Conservation (phyloP, 1,140 invertebrate species). For the Caenorhabditis tropicalis region DNA sequence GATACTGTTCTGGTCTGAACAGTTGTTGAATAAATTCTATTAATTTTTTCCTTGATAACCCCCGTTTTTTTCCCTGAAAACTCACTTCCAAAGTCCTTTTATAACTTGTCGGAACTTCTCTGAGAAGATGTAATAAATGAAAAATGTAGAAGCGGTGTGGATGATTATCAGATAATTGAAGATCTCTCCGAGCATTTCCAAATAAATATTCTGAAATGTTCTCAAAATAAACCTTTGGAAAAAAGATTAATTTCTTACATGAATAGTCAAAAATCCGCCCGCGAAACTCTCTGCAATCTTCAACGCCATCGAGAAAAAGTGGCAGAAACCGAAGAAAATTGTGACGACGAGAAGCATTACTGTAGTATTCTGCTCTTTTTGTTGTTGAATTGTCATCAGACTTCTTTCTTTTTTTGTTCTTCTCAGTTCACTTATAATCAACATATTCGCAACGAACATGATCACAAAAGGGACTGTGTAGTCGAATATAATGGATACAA, state of each 20-base stretch:
- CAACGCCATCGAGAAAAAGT: constrained; percentile 25
- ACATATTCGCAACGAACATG: constrained; percentile 22
- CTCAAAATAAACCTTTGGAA: background rate
- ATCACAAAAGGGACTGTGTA: constrained; percentile 1
- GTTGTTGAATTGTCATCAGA: constrained; percentile 40
- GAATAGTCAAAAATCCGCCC: background rate
- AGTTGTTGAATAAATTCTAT: background rate
- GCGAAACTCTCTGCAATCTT: constrained; percentile 19
- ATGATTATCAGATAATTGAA: constrained; percentile 22
- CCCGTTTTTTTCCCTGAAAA: no score
- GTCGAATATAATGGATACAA: constrained; percentile 16
- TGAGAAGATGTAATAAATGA: constrained; percentile 27
- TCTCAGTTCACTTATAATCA: constrained; percentile 26
- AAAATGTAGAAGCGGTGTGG: constrained; percentile 15
- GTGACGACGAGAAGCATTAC: constrained; percentile 23
- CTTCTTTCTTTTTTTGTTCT: constrained; percentile 8
- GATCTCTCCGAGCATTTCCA: constrained; percentile 24
- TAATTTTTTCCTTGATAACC: no score
- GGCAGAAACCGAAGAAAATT: constrained; percentile 28
- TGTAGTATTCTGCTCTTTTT: constrained; percentile 28
- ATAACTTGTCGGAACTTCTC: constrained; percentile 33
- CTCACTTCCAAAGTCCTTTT: constrained; percentile 17
- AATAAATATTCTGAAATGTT: background rate
- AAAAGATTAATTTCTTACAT: background rate
- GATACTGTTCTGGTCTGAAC: background rate